phyloP scores from a whole-genome alignment of 2,888 invertebrate genomes.

The Sinopyrophorus schimmeli region DNA sequence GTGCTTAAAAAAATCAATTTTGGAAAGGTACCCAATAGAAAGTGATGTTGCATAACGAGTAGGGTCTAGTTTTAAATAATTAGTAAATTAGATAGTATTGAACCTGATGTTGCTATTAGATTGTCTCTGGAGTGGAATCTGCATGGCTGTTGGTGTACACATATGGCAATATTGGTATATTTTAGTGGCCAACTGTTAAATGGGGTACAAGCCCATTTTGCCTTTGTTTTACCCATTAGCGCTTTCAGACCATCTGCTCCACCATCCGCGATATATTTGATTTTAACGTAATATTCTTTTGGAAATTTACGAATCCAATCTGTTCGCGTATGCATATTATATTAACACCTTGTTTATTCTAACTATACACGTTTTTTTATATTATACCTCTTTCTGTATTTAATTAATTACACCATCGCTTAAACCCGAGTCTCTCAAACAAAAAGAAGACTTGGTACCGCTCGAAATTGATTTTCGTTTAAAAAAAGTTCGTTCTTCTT shows the following conservation, averaged over 20 bases:
- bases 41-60: no score
- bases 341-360: no score
- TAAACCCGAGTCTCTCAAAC: no score
- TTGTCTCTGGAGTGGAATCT: constrained; percentile 46
- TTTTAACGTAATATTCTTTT: constrained; percentile 36
- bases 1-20: no score
- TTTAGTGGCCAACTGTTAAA: constrained; percentile 51
- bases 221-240: constrained; percentile 49
- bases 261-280: constrained; percentile 42
- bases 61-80: no score
- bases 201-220: constrained; percentile 35
- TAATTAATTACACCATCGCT: no score
- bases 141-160: constrained; percentile 45
- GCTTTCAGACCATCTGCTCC: constrained; percentile 43
- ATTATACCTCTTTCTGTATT: no score
- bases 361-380: no score
- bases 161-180: constrained; percentile 47
- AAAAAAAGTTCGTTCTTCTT: no score
- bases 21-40: no score
- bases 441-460: no score
- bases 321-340: constrained; percentile 33
- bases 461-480: no score
- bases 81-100: constrained; percentile 21
- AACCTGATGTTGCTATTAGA: constrained; percentile 45
- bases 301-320: constrained; percentile 35